phyloP scores from a whole-genome alignment of 2,113 vertebrate species.

The Crotalus viridis region DNA sequence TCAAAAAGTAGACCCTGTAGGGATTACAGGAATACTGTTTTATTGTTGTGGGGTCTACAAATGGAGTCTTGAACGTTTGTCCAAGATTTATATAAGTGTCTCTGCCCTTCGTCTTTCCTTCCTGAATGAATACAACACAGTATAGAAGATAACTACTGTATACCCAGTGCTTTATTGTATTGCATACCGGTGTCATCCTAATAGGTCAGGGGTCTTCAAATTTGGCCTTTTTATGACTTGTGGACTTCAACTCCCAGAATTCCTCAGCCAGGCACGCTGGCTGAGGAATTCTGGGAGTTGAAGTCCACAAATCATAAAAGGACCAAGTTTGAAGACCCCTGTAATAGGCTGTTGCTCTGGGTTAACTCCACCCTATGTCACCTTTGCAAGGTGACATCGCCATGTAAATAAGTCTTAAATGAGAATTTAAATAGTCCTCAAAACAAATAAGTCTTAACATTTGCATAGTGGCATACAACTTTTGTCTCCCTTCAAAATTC shows the following conservation, averaged over 20 bases:
- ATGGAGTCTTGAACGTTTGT: background rate
- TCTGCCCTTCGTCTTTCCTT: background rate
- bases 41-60: background rate
- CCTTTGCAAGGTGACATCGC: background rate
- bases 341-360: background rate
- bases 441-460: background rate
- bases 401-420: background rate
- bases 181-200: background rate
- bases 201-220: background rate
- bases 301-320: no score
- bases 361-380: background rate
- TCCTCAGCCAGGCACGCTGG: no score
- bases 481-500: background rate
- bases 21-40: background rate
- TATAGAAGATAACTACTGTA: background rate
- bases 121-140: background rate
- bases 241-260: no score
- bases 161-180: background rate
- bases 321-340: no score
- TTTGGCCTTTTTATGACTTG: no score
- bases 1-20: background rate
- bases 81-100: background rate
- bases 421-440: background rate
- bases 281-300: no score
- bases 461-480: background rate